Percentiles rank a stretch among this genome's conserved stretches.
phyloP scores from a whole-genome alignment of 2,113 vertebrate species.

The Aldabrachelys gigantea region DNA sequence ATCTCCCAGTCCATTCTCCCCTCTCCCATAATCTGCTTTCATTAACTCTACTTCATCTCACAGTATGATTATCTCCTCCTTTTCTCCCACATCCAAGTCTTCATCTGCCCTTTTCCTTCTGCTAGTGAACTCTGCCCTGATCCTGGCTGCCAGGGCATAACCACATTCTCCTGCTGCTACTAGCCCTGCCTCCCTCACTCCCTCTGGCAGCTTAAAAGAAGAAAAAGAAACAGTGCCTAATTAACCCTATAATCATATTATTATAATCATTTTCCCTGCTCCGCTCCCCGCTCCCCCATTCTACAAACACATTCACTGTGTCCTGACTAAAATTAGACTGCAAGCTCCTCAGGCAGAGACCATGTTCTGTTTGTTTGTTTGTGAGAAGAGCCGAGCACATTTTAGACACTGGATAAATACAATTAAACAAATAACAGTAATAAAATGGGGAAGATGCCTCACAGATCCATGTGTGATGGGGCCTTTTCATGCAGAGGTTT shows the following conservation, averaged over 20 bases:
- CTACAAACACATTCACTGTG: not conserved
- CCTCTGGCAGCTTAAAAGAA: not conserved
- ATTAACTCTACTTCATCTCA: not conserved
- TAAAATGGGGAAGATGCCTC: too few species aligned
- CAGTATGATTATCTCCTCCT: not conserved
- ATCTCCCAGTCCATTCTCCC: not conserved
- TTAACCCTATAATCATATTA: not conserved
- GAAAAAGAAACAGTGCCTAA: not conserved
- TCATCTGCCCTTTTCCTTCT: not conserved
- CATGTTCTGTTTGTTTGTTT: accelerated
- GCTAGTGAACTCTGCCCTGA: not conserved
- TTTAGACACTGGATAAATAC: not conserved
- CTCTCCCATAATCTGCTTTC: not conserved
- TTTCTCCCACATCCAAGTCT: not conserved
- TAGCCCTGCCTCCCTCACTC: not conserved
- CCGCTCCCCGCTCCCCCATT: accelerated
- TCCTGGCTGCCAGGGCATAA: not conserved
- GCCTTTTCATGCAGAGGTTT: too few species aligned
- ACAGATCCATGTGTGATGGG: too few species aligned
- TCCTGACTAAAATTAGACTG: not conserved
- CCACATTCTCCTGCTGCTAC: not conserved
- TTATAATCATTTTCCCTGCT: not conserved
- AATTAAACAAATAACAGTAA: too few species aligned
- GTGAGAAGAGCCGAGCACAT: not conserved
- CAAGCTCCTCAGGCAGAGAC: not conserved